Evolutionary conservation across 2,888 invertebrate genomes (phyloP).

Genomic region (Phyto melanocephala): DNA sequence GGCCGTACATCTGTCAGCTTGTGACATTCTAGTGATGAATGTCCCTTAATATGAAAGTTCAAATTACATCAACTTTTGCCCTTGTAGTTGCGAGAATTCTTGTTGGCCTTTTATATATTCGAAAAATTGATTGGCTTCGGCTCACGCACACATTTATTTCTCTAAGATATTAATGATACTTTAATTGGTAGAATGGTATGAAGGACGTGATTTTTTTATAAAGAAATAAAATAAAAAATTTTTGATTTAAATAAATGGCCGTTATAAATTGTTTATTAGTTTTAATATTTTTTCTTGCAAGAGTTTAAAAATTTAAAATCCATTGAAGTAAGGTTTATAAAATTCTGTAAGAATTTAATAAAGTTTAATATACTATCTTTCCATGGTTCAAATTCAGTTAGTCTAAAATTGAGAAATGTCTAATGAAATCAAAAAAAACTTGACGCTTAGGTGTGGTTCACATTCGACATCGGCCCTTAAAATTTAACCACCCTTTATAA

Average conservation of each 20-base stretch:
- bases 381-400: too few species aligned
- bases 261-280: slow-evolving; percentile 1
- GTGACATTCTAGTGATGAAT: slow-evolving; percentile 62
- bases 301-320: too few species aligned
- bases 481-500: too few species aligned
- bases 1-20: slow-evolving; percentile 60
- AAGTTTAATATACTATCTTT: too few species aligned
- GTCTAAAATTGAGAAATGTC: too few species aligned
- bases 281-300: too few species aligned
- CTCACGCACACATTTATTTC: slow-evolving; percentile 12
- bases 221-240: not conserved
- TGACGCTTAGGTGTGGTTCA: too few species aligned
- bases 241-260: slow-evolving; percentile 30
- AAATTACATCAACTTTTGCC: slow-evolving; percentile 53
- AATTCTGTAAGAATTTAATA: too few species aligned
- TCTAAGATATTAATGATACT: slow-evolving; percentile 41
- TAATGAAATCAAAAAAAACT: too few species aligned
- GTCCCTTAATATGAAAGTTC: slow-evolving; percentile 47
- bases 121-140: slow-evolving; percentile 51
- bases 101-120: slow-evolving; percentile 24
- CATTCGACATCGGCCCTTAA: too few species aligned
- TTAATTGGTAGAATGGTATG: slow-evolving; percentile 5
- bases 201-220: not conserved
- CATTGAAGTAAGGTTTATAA: too few species aligned
- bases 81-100: slow-evolving; percentile 33